These are phyloP conservation scores for Ibycter americanus DNA, from an alignment of 2,797 vertebrate genomes.

Conservation along the genomic window DNA sequence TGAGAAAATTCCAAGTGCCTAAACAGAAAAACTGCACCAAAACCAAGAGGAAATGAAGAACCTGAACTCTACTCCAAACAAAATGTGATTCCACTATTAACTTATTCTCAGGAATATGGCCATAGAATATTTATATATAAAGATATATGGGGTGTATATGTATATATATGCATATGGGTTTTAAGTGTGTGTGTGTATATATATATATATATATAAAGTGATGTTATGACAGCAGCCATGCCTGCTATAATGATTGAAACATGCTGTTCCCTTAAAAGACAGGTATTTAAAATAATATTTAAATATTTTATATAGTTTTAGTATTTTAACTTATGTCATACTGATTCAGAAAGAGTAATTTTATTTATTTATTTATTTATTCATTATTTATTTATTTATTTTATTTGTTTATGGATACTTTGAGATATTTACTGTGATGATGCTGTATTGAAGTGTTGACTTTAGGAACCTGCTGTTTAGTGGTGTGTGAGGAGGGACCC, in stretches of 20 bases:
- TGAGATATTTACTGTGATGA: not conserved
- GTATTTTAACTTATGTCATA: not conserved
- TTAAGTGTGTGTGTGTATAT: too few species aligned
- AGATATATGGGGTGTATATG: not conserved
- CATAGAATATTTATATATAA: not conserved
- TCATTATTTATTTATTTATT: not conserved
- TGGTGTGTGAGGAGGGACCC: not conserved
- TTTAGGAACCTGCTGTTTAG: not conserved
- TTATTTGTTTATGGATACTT: not conserved
- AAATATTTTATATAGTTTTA: not conserved
- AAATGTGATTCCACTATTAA: not conserved
- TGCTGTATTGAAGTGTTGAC: not conserved
- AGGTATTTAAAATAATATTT: not conserved
- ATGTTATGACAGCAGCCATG: not conserved
- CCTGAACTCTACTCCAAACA: not conserved
- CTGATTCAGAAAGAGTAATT: not conserved
- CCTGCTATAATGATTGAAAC: not conserved
- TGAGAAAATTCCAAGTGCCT: not conserved
- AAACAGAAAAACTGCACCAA: not conserved
- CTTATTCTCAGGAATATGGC: conserved; percentile 29
- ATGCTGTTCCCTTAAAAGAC: not conserved
- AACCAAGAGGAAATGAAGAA: not conserved
- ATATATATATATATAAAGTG: not conserved
- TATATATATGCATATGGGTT: not conserved
- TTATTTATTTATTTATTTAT: not conserved